These are phyloP conservation scores for Gracilinanus agilis DNA, from an alignment of 2,113 vertebrate species.

Conservation along the genomic window DNA sequence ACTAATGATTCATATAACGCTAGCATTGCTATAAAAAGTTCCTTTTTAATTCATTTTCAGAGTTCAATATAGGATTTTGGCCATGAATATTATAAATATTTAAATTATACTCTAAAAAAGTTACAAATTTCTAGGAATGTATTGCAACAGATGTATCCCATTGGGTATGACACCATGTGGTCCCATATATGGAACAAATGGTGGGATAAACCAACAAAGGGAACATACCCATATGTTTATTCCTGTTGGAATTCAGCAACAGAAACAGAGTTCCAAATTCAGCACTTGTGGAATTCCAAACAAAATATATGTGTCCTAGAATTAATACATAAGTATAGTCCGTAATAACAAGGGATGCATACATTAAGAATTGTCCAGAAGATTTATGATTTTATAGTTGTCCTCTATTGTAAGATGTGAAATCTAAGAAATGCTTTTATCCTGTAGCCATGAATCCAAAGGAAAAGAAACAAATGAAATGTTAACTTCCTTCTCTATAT, in stretches of 20 bases:
- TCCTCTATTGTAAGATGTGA: not conserved
- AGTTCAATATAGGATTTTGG: constrained; percentile 68
- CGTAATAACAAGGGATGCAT: constrained; percentile 5
- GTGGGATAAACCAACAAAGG: constrained; percentile 79
- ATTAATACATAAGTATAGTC: constrained; percentile 74
- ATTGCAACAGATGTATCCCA: constrained; percentile 76
- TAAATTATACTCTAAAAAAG: constrained; percentile 75
- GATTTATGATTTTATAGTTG: not conserved
- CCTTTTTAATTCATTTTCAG: not conserved
- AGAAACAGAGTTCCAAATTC: constrained; percentile 68
- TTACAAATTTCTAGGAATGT: constrained; percentile 57
- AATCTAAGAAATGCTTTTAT: not conserved
- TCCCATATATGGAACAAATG: constrained; percentile 78
- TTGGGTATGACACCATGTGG: constrained; percentile 80
- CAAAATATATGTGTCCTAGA: constrained; percentile 68
- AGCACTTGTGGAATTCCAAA: constrained; percentile 80
- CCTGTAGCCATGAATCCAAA: not conserved
- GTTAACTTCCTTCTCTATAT: not conserved
- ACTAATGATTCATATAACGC: constrained; percentile 64
- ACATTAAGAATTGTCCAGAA: not conserved
- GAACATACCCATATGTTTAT: constrained; percentile 81
- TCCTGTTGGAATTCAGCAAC: constrained; percentile 79
- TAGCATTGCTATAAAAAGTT: not conserved
- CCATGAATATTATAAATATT: constrained; percentile 79
- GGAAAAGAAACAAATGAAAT: not conserved